phyloP scores from a whole-genome alignment of 1,140 invertebrate species.

The Drosophila lini region DNA sequence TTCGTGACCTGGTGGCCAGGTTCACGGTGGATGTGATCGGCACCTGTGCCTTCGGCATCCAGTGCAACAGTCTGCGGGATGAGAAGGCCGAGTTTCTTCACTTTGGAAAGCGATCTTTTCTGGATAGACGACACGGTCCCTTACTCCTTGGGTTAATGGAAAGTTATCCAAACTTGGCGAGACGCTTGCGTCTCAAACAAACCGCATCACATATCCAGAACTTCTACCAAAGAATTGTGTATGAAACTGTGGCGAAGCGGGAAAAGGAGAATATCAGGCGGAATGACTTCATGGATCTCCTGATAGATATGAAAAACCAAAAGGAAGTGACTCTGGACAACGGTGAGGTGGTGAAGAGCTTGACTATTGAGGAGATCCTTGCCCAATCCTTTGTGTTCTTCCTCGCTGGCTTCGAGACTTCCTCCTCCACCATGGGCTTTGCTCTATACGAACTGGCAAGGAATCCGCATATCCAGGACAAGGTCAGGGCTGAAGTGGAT shows the following conservation, averaged over 20 bases:
- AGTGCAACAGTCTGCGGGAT: slow-evolving; percentile 85
- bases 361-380: slow-evolving; percentile 68
- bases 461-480: slow-evolving; percentile 87
- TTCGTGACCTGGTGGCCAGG: slow-evolving; percentile 62
- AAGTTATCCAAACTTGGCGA: neutral
- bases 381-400: slow-evolving; percentile 67
- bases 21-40: slow-evolving; percentile 85
- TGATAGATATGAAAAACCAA: slow-evolving; percentile 44
- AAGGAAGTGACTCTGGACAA: slow-evolving; percentile 23
- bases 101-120: slow-evolving; percentile 56
- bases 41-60: slow-evolving; percentile 87
- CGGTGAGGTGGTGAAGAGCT: slow-evolving; percentile 31
- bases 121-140: slow-evolving; percentile 11
- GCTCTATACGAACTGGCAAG: slow-evolving; percentile 86
- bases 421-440: slow-evolving; percentile 86
- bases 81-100: slow-evolving; percentile 85
- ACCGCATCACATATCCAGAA: neutral
- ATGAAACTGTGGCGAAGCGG: neutral
- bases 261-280: neutral
- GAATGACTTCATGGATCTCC: slow-evolving; percentile 3
- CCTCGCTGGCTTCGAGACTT: slow-evolving; percentile 88
- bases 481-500: slow-evolving; percentile 86
- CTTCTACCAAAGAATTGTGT: neutral
- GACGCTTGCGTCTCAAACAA: neutral
- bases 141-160: neutral